Percentiles rank a stretch among this genome's conserved stretches.
Conservation (phyloP, 2,113 vertebrate species). For the Urocitellus parryii region DNA sequence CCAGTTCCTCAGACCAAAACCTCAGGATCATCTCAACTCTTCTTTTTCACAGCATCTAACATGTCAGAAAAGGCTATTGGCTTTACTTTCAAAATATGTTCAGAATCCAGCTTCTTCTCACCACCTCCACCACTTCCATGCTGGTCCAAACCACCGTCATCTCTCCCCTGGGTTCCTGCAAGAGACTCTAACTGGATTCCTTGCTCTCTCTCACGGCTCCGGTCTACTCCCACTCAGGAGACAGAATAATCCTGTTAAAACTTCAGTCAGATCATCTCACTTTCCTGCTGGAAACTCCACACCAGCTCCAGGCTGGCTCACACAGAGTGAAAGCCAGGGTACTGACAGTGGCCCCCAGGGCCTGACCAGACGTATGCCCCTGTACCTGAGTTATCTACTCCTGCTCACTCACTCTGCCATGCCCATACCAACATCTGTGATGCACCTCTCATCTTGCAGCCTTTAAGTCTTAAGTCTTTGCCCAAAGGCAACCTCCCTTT, state of each 20-base stretch:
- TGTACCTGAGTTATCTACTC: neutral
- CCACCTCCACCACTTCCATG: neutral
- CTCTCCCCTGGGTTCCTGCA: neutral
- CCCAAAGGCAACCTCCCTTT: neutral
- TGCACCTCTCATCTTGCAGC: neutral
- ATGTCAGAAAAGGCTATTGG: neutral
- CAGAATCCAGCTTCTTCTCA: neutral
- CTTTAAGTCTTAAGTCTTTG: neutral
- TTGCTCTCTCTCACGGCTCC: neutral
- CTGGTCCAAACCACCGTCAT: neutral
- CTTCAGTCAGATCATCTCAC: neutral
- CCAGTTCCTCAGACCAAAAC: neutral
- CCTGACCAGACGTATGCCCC: too few relatives aligned
- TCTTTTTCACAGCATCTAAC: neutral
- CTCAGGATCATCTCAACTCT: neutral
- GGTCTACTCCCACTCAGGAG: neutral
- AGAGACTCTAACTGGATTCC: neutral
- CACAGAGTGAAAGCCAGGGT: neutral
- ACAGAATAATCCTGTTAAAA: neutral
- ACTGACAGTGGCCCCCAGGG: neutral
- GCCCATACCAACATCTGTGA: neutral
- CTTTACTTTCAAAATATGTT: neutral
- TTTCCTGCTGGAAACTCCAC: neutral
- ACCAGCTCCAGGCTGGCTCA: neutral
- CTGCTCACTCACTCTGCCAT: neutral